These are phyloP conservation scores for Pycnomerus fuliginosus DNA, from an alignment of 2,888 invertebrate genomes.

Conservation along the genomic window DNA sequence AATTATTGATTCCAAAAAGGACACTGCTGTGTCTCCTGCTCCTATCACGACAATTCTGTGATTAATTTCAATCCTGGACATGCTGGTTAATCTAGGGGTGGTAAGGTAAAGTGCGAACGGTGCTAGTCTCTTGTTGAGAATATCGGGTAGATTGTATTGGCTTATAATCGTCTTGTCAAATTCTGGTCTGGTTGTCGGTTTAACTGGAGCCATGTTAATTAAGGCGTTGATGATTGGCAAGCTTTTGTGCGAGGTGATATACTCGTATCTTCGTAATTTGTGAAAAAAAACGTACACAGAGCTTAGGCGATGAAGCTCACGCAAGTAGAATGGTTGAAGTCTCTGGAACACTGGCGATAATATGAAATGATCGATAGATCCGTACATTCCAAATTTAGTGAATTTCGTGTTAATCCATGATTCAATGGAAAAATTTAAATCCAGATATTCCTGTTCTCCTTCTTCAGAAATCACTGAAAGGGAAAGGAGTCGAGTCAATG, in stretches of 20 bases:
- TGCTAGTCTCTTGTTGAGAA: conserved; percentile 26
- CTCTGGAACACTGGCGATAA: conserved; percentile 62
- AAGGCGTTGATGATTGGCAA: conserved; percentile 35
- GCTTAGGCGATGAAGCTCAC: conserved; percentile 62
- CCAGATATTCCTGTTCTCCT: conserved; percentile 44
- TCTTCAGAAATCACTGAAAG: conserved; percentile 42
- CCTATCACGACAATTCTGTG: conserved; percentile 66
- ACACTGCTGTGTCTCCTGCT: conserved; percentile 62
- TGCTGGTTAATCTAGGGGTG: conserved; percentile 56
- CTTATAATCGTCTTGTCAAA: conserved; percentile 32
- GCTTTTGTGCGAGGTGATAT: conserved; percentile 17
- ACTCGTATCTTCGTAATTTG: conserved; percentile 54
- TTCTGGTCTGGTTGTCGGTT: conserved; percentile 35
- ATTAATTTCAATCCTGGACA: conserved; percentile 57
- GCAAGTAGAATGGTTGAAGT: conserved; percentile 59
- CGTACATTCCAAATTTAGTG: conserved; percentile 46
- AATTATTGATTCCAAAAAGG: conserved; percentile 61
- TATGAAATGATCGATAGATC: conserved; percentile 52
- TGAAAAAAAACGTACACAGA: conserved; percentile 59
- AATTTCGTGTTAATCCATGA: conserved; percentile 43
- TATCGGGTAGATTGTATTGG: conserved; percentile 16
- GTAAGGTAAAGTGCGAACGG: conserved; percentile 59
- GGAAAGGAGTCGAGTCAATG: no score
- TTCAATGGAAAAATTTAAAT: conserved; percentile 49
- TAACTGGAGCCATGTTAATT: conserved; percentile 37